These are phyloP conservation scores for Chaetophractus vellerosus DNA, from an alignment of 2,797 vertebrate species.

Conservation along the genomic window DNA sequence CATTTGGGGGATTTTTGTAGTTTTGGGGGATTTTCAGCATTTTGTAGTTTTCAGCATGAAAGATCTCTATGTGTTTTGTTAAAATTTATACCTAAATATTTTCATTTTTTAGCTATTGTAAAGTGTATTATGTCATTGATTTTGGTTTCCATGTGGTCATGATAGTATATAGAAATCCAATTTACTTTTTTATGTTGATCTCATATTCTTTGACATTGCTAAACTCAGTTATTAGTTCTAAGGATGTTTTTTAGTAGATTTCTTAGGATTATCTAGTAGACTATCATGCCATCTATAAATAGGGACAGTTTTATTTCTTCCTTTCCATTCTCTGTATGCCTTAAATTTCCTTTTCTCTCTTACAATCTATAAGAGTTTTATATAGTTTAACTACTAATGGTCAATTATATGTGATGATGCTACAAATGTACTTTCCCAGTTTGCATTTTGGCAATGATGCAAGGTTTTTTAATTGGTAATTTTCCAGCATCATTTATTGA, in stretches of 20 bases:
- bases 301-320: background rate
- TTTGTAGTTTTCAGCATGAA: too few species aligned
- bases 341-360: background rate
- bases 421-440: background rate
- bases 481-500: background rate
- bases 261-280: background rate
- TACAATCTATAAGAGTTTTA: background rate
- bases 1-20: too few species aligned
- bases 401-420: background rate
- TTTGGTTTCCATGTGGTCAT: too few species aligned
- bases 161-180: background rate
- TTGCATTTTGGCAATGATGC: background rate
- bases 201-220: background rate
- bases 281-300: background rate
- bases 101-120: too few species aligned
- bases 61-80: too few species aligned
- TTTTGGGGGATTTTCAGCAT: too few species aligned
- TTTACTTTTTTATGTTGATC: background rate
- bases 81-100: too few species aligned
- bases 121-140: too few species aligned
- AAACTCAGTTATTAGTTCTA: background rate
- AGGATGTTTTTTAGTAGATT: background rate
- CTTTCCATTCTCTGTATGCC: too few species aligned
- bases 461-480: background rate
- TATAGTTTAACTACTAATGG: background rate